Conservation (phyloP, 2,113 vertebrate genomes). For the Misgurnus anguillicaudatus region DNA sequence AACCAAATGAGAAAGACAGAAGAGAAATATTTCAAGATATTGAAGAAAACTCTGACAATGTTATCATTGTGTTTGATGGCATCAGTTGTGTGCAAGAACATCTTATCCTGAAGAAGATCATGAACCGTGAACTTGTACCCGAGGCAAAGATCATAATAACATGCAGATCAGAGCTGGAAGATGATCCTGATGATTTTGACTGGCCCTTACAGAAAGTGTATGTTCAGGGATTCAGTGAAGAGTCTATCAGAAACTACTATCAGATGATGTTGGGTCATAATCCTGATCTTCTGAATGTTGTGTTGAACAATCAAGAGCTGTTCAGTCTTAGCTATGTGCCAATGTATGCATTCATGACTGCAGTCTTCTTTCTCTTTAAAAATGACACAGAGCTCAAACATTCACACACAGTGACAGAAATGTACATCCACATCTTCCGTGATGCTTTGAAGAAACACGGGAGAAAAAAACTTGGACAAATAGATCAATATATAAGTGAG, state of each 20-base stretch:
- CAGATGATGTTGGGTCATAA: conserved; percentile 8
- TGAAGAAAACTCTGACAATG: conserved; percentile 44
- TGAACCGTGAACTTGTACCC: conserved; percentile 32
- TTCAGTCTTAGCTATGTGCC: conserved; percentile 57
- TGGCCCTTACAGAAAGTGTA: conserved; percentile 34
- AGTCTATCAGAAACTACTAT: conserved; percentile 40
- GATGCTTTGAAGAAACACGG: conserved; percentile 26
- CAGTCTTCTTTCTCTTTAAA: conserved; percentile 11
- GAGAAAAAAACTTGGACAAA: not conserved
- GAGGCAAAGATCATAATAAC: conserved; percentile 53
- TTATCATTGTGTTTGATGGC: conserved; percentile 51
- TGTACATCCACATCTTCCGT: conserved; percentile 29
- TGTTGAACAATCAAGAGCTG: conserved; percentile 52
- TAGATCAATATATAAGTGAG: not conserved
- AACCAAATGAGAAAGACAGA: conserved; percentile 23
- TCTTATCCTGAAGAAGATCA: conserved; percentile 21
- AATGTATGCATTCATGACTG: conserved; percentile 51
- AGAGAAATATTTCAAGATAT: conserved; percentile 46
- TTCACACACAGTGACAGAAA: not conserved
- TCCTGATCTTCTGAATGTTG: conserved; percentile 2
- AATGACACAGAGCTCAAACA: not conserved
- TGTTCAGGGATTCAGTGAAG: conserved; percentile 49
- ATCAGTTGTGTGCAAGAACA: not conserved
- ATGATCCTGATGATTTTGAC: not conserved
- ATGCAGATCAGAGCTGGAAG: conserved; percentile 47